phyloP scores from a whole-genome alignment of 2,888 invertebrate genomes.

The Drosophila longiperda region DNA sequence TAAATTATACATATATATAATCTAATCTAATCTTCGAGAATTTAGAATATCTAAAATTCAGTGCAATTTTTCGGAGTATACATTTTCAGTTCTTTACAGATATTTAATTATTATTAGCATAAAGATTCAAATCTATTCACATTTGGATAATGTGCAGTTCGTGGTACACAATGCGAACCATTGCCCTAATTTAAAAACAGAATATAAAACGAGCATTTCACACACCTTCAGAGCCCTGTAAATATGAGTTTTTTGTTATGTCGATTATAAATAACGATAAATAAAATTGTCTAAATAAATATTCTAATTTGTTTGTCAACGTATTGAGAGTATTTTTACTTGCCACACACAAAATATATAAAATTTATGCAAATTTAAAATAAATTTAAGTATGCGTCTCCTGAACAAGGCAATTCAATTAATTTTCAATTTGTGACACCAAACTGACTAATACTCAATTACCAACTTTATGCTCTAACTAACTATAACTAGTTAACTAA shows the following conservation, averaged over 20 bases:
- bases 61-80: not conserved
- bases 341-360: constrained; percentile 27
- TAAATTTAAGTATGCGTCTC: constrained; percentile 14
- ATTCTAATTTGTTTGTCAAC: constrained; percentile 74
- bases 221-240: constrained; percentile 2
- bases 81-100: not conserved
- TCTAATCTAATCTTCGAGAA: too few relatives aligned
- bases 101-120: not conserved
- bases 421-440: not conserved
- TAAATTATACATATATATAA: not conserved
- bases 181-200: not conserved
- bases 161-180: not conserved
- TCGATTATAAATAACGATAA: constrained; percentile 29
- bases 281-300: constrained; percentile 30
- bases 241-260: constrained; percentile 19
- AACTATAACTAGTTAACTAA: not conserved
- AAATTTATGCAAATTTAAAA: constrained; percentile 56
- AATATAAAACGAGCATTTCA: not conserved
- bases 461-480: not conserved
- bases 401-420: not conserved
- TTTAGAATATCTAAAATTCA: too few relatives aligned
- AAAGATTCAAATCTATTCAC: not conserved
- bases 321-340: constrained; percentile 61
- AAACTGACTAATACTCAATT: constrained; percentile 10
- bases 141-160: not conserved